Evolutionary conservation across 2,113 vertebrate species (phyloP).

Genomic region (Labeo catla): DNA sequence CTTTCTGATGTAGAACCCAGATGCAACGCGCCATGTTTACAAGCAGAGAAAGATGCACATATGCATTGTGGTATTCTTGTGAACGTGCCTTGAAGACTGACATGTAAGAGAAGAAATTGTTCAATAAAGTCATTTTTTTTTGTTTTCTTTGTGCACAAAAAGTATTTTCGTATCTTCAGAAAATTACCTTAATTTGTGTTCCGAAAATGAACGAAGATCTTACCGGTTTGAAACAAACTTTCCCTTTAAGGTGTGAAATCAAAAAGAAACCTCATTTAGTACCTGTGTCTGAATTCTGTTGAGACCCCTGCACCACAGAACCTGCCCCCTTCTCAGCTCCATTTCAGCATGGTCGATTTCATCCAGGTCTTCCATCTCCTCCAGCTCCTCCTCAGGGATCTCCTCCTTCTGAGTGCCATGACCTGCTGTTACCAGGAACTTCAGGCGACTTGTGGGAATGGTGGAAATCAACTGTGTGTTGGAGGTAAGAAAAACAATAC

Average conservation of each 20-base stretch:
- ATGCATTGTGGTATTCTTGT: too few relatives aligned
- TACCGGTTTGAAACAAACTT: too few relatives aligned
- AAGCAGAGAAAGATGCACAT: too few relatives aligned
- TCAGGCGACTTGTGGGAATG: conserved; percentile 91
- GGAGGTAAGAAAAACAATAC: not conserved
- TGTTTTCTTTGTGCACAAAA: too few relatives aligned
- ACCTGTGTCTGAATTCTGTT: conserved; percentile 98
- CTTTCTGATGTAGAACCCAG: too few relatives aligned
- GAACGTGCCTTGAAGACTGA: too few relatives aligned
- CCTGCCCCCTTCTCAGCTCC: conserved; percentile 89
- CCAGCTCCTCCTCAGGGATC: conserved; percentile 88
- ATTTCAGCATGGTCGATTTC: conserved; percentile 96
- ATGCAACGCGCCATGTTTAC: too few relatives aligned
- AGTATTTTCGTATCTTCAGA: too few relatives aligned
- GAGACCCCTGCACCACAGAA: conserved; percentile 97
- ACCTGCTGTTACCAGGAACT: conserved; percentile 93
- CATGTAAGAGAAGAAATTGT: too few relatives aligned
- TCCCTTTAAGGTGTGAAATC: not conserved
- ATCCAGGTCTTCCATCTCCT: conserved; percentile 85
- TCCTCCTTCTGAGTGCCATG: conserved; percentile 94
- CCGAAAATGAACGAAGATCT: too few relatives aligned
- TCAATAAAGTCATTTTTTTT: too few relatives aligned
- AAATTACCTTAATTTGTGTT: too few relatives aligned
- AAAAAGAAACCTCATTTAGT: conserved; percentile 52
- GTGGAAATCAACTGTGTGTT: conserved; percentile 87